Evolutionary conservation across 2,113 vertebrate genomes (phyloP).

Genomic region (Scolopax mira): DNA sequence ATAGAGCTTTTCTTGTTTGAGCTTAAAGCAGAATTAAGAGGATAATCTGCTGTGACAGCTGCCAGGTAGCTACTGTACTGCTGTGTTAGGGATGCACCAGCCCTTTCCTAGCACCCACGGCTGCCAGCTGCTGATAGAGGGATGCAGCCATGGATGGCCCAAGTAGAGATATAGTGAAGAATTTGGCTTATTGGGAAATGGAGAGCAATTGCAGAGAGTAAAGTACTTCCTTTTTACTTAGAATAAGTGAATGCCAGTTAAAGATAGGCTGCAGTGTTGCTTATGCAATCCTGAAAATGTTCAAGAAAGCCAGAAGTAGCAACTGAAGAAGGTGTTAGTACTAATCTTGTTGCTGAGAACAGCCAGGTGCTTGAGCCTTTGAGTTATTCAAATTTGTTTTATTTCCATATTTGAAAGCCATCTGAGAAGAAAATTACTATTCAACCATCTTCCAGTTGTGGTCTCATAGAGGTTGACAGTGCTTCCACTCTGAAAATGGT

Average conservation of each 20-base stretch:
- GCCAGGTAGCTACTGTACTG: not conserved
- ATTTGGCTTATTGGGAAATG: not conserved
- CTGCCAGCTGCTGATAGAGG: not conserved
- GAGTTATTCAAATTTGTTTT: not conserved
- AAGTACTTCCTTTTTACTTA: not conserved
- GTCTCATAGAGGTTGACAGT: not conserved
- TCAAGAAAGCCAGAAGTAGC: not conserved
- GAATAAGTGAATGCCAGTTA: not conserved
- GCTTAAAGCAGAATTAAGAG: slow-evolving; percentile 33
- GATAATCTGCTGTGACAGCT: slow-evolving; percentile 44
- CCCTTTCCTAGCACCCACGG: not conserved
- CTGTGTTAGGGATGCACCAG: not conserved
- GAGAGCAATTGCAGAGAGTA: not conserved
- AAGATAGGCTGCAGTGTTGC: not conserved
- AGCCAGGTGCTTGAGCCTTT: not conserved
- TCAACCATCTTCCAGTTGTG: not conserved
- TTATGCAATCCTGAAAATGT: not conserved
- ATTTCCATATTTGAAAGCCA: not conserved
- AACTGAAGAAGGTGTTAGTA: not conserved
- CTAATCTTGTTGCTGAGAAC: not conserved
- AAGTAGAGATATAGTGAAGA: not conserved
- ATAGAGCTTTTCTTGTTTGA: slow-evolving; percentile 43
- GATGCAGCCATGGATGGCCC: not conserved
- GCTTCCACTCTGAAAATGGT: not conserved
- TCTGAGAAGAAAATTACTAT: not conserved